Evolutionary conservation across 1,140 invertebrate species (phyloP).

Genomic region (Hycleus cichorii): DNA sequence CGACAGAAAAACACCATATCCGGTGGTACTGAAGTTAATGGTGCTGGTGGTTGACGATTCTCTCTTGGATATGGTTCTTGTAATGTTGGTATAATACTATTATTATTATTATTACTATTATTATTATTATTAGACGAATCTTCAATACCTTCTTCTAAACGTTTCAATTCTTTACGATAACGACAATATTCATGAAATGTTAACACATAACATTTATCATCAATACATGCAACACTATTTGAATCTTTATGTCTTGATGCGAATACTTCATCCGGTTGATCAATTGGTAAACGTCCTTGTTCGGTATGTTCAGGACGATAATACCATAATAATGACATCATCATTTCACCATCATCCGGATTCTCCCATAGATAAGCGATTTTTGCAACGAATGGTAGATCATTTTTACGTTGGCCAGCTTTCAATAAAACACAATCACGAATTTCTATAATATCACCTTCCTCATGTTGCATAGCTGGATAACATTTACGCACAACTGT

Average conservation of each 20-base stretch:
- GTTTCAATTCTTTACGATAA: conserved; percentile 59
- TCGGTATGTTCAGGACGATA: conserved; percentile 96
- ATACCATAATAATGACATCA: conserved; percentile 95
- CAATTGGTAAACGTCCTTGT: conserved; percentile 65
- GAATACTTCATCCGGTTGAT: conserved; percentile 87
- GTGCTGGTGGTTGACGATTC: conserved; percentile 58
- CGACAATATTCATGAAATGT: conserved; percentile 96
- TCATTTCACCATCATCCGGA: conserved; percentile 92
- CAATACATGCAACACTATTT: conserved; percentile 94
- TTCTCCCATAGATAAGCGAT: conserved; percentile 91
- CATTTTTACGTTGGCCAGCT: conserved; percentile 72
- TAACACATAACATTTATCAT: conserved; percentile 95
- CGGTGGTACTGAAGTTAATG: conserved; percentile 57
- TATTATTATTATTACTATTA: no score
- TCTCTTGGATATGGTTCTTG: conserved; percentile 46
- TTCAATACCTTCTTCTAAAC: conserved; percentile 54
- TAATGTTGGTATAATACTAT: conserved; percentile 39
- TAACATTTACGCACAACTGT: conserved; percentile 72
- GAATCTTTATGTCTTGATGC: conserved; percentile 89
- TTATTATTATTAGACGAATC: conserved; percentile 30
- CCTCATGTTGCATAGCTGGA: conserved; percentile 71
- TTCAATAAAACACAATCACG: conserved; percentile 84
- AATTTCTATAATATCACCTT: conserved; percentile 77
- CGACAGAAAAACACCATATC: conserved; percentile 92
- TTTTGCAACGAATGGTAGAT: conserved; percentile 90